These are phyloP conservation scores for Ficedula albicollis DNA, from an alignment of 2,797 vertebrate genomes.

Conservation along the genomic window DNA sequence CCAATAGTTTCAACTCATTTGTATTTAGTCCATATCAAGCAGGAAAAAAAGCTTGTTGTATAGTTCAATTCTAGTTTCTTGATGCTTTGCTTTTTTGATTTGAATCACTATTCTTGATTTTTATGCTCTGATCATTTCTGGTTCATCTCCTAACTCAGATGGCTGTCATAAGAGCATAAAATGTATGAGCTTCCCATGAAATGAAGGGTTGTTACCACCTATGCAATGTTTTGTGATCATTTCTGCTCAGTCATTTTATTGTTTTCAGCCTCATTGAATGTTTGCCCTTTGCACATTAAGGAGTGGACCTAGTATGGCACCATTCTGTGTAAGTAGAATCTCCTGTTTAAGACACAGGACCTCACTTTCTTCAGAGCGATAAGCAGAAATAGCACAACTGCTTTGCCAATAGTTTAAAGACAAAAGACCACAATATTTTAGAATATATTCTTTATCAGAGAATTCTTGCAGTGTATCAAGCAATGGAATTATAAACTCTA, in stretches of 20 bases:
- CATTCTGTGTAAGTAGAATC: neutral
- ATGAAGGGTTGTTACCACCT: neutral
- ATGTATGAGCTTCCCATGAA: neutral
- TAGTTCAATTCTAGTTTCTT: neutral
- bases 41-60: neutral
- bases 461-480: neutral
- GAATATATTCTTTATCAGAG: neutral
- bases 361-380: neutral
- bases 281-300: neutral
- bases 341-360: neutral
- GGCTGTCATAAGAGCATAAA: neutral
- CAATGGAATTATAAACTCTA: neutral
- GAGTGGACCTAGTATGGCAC: neutral
- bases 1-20: neutral
- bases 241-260: neutral
- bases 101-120: neutral
- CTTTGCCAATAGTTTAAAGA: neutral
- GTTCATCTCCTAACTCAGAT: neutral
- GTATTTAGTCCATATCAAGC: neutral
- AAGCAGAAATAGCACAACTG: neutral
- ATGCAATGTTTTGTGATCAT: neutral
- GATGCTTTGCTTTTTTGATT: neutral
- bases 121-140: neutral
- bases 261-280: neutral
- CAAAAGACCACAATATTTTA: neutral